Base-by-base conservation (phyloP, 1,140 invertebrate genomes). In the Episyrphus balteatus region DNA sequence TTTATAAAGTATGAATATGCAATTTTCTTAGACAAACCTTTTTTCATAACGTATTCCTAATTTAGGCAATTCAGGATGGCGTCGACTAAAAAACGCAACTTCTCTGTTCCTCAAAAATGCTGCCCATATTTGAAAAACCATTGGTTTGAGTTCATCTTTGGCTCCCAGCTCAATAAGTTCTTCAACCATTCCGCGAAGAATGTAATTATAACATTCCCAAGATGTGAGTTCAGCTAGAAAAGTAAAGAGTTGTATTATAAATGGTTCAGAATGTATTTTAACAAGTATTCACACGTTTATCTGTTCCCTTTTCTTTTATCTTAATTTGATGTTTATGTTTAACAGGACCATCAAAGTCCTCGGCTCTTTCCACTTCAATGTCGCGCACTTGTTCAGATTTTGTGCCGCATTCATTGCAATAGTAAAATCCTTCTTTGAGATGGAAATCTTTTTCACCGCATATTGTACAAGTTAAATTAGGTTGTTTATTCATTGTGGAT, bases 141-240 rank as follows among this genome's bases (percentile, higher is more conserved):
- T 75, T 26, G 69, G 42, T 66, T 79, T 82, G 7, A 83, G 62
- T 19, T 70, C 59, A 19, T 68, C 47, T 44, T 74, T 63, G 26
- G 72, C 75, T 18, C 80, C 81, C 42, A 81, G 62, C 14, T 70
- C 52, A 1, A 81, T 70, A 2, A 82, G 55, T 57, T 83, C 77
- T 51, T 83, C 70, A 0, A 75, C 68, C 43, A 82, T 60, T 11
- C 76, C 78, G 31, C 75, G 69, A 13, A 84, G 56, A 30, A 79
- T 71, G 49, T 77, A 75, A 68, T 84, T 84, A 51, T 78, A 80
- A 13, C 75, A 70, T 65, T 83, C 80, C 79, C 78, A 82, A 11
- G 75, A 73, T 2, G 79, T 82, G 52, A 78, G 70, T 33, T 75
- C 70, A 18, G 61, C 55, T 53, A 42, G 30, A 50, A 37, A 30